Percentiles rank a stretch among this genome's conserved stretches.
Evolutionary conservation across 2,888 invertebrate species (phyloP).

Genomic region (Rotaria socialis): DNA sequence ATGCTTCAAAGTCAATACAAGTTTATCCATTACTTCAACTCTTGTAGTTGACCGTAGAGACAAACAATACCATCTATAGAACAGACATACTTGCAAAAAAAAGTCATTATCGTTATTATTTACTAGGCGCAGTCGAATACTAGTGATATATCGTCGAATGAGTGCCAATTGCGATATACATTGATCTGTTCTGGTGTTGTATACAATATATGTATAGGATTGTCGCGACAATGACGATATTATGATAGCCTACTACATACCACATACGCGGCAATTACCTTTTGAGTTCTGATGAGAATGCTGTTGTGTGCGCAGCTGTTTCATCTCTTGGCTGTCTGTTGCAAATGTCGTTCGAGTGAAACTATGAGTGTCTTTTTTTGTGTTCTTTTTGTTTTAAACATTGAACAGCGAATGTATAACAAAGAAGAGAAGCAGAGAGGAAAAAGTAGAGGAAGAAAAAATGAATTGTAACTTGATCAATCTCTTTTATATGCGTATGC

Average conservation of each 20-base stretch:
- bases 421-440: neutral
- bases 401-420: neutral
- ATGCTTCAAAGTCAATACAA: neutral
- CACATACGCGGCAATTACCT: neutral
- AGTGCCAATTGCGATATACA: neutral
- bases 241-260: slow-evolving; percentile 22
- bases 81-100: neutral
- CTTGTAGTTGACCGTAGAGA: neutral
- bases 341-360: neutral
- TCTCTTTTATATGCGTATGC: neutral
- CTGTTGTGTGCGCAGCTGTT: slow-evolving; percentile 1
- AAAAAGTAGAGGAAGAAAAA: neutral
- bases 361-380: neutral
- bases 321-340: slow-evolving; percentile 4
- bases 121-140: neutral
- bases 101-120: neutral
- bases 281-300: slow-evolving; percentile 15
- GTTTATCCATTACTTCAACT: neutral
- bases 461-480: neutral
- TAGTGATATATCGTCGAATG: neutral
- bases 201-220: neutral
- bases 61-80: neutral
- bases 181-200: neutral
- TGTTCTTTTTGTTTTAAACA: neutral
- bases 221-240: neutral